phyloP scores from a whole-genome alignment of 2,113 vertebrate species.

The Brachyhypopomus occidentalis region DNA sequence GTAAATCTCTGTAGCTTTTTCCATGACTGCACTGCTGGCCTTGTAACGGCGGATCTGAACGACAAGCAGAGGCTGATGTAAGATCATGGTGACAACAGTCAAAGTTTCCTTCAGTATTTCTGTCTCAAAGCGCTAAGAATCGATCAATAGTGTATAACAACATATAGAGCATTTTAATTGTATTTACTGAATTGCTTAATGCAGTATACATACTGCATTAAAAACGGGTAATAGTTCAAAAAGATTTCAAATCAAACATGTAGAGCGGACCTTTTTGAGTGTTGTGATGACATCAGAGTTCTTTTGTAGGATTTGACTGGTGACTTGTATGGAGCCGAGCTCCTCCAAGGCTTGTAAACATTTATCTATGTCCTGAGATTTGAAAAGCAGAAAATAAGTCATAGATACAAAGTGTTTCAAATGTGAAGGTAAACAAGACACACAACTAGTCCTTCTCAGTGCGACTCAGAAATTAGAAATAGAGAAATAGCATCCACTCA shows the following conservation, averaged over 20 bases:
- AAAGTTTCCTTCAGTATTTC: no score
- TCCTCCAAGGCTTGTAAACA: conserved; percentile 89
- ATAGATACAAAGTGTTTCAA: not conserved
- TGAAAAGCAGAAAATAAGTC: not conserved
- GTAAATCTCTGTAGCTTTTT: conserved; percentile 91
- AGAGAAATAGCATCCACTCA: conserved; percentile 65
- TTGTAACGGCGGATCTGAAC: conserved; percentile 93
- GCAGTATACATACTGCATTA: no score
- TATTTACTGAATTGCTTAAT: not conserved
- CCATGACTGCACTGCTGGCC: conserved; percentile 93
- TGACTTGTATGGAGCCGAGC: conserved; percentile 88
- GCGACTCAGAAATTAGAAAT: not conserved
- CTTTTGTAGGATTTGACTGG: conserved; percentile 94
- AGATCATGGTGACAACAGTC: not conserved
- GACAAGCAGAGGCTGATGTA: not conserved
- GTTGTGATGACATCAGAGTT: conserved; percentile 95
- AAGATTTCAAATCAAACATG: not conserved
- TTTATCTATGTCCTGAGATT: conserved; percentile 86
- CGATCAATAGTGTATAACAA: no score
- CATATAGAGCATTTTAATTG: no score
- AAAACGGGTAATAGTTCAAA: not conserved
- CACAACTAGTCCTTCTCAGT: not conserved
- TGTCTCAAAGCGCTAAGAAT: no score
- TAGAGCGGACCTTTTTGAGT: conserved; percentile 84
- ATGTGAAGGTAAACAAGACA: not conserved